Base-by-base conservation (phyloP, 2,797 vertebrate genomes). In the Antrozous pallidus region DNA sequence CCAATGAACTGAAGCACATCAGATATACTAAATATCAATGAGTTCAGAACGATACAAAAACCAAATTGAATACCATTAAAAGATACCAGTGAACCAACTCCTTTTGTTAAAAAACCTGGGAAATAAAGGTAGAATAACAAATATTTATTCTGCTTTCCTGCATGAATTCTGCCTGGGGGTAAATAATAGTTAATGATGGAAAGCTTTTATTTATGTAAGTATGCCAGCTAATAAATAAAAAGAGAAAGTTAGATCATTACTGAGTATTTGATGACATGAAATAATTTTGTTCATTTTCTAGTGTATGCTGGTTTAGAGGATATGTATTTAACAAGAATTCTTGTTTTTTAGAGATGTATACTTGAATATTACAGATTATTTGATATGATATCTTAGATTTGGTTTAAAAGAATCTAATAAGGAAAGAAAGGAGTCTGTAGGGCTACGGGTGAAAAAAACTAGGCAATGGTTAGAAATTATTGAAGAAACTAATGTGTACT, bases 261-360 rank as follows among this genome's bases (percentile, higher is more conserved):
- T 78, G 20, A 65, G 20, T 47, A 86, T 31, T 67, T 75, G 26
- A 77, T 36, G 8, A 71, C 17, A 56, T n/a, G 1, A 81, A 80
- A 88, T 73, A 82, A 88, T 69, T 75, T 74, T 87, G 13, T 36
- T 88, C 12, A 65, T 33, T 81, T 87, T 90, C 67, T n/a, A 88
- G 5, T 69, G 13, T 88, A 33, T 38, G 63, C 80, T 28, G 2
- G 0, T 54, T 47, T 67, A 54, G 26, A 33, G 14, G 17, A 71
- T 24, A 24, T 42, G 2, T 47, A 80, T 77, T 78, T 38, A 2
- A 61, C 51, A 81, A 90, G 16, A 87, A 92, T 8, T 11, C 1
- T 86, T 88, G 2, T 54, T 56, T 94, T 85, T 82, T 45, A 80
- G 12, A 67, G 8, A 31, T 31, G 0, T 2, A 38, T 42, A 86